phyloP scores from a whole-genome alignment of 2,888 invertebrate species.

The Aphidius colemani region DNA sequence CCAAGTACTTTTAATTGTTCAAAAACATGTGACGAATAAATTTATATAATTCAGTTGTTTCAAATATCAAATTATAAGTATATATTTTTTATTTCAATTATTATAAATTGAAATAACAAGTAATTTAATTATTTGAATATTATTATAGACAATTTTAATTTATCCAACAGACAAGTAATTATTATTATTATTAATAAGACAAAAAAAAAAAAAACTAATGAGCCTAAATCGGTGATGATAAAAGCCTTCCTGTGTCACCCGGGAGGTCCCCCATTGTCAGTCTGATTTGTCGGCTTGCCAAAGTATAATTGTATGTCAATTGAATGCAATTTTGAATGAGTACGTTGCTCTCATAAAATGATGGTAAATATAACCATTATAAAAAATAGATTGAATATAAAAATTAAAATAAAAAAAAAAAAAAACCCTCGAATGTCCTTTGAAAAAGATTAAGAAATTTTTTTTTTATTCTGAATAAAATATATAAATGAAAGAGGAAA shows the following conservation, averaged over 20 bases:
- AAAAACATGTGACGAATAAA: too few species aligned
- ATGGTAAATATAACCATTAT: neutral
- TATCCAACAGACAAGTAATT: constrained; percentile 50
- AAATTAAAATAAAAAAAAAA: neutral
- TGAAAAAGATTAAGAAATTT: too few species aligned
- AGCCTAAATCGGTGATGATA: constrained; percentile 55
- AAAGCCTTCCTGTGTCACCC: constrained; percentile 59
- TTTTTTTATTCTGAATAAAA: neutral
- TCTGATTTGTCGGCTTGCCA: constrained; percentile 29
- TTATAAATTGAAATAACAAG: too few species aligned
- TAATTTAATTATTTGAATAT: too few species aligned
- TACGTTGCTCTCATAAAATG: constrained; percentile 16
- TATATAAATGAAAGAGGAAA: neutral
- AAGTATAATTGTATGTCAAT: constrained; percentile 40
- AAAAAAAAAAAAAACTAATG: constrained; percentile 52
- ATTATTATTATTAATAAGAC: constrained; percentile 28
- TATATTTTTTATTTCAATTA: too few species aligned
- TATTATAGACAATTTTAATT: constrained; percentile 50
- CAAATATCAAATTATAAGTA: too few species aligned
- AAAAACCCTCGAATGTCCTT: neutral
- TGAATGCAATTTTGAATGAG: constrained; percentile 35
- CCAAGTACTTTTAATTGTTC: too few species aligned
- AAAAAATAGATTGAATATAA: neutral
- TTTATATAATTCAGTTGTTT: too few species aligned
- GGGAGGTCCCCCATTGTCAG: constrained; percentile 27